Base-by-base conservation (phyloP, 1,140 invertebrate species). In the Thaumatotibia leucotreta region DNA sequence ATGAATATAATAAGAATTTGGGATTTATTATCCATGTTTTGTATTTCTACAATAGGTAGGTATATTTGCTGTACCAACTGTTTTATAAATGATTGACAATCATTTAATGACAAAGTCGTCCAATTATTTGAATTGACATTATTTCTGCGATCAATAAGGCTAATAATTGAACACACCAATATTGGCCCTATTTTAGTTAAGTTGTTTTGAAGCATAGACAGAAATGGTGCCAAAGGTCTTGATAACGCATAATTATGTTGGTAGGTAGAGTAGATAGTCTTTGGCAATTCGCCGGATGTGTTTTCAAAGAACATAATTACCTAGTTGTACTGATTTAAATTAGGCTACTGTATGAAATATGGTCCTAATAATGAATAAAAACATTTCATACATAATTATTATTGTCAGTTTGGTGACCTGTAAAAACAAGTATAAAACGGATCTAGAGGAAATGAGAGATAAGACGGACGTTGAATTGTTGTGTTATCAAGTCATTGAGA, bases 241-340 rank as follows among this genome's bases (percentile, higher is more conserved):
- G 78, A 80, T 80, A 80, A 80, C 58, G 23, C 52, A 61, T 24
- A 69, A 65, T 78, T 69, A 58, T 58, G 52, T 58, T 58, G 52
- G 52, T 54, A 54, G 50, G 50, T 71, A 69, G 69, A 52, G 73
- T 52, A 68, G 76, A 79, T 79, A 76, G 65, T 71, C 70, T 77
- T 76, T 67, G 66, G 73, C 69, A 78, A 82, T 82, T 82, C 80
- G 74, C 75, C 80, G 80, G 76, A 80, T 82, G 77, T 78, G 71
- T 70, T 64, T 61, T 14, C 35, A 3, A 14, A 39, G 35, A 39
- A 39, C 35, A 6, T 39, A 11, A 39, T 10, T 39, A 23, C 20
- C 10, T 27, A 54, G 52, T 54, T 54, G 17, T 39, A 14, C 52
- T 54, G n/a, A 54, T 54, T 54, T 54, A 54, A 27, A 54, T 10